These are phyloP conservation scores for Eolophus roseicapilla DNA, from an alignment of 2,113 vertebrate genomes.

Conservation along the genomic window DNA sequence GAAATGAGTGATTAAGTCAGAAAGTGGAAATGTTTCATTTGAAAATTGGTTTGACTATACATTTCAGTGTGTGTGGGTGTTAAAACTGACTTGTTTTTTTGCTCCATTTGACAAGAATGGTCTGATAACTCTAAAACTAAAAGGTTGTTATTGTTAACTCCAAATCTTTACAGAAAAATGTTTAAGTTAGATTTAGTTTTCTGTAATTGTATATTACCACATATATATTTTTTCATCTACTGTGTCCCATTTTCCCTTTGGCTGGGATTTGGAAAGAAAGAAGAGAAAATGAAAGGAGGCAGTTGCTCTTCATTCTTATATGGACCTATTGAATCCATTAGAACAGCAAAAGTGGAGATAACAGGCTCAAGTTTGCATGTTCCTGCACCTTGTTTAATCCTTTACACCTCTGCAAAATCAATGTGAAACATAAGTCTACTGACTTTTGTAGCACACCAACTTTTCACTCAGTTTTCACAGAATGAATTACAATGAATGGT, in stretches of 20 bases:
- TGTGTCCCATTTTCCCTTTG: neutral
- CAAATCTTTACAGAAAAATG: neutral
- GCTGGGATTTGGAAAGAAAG: neutral
- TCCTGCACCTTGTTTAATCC: neutral
- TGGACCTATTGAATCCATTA: neutral
- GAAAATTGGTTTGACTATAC: neutral
- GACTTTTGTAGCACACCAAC: neutral
- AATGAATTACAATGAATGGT: neutral
- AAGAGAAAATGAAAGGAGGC: neutral
- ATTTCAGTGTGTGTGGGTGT: rapidly evolving
- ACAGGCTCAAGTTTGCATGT: neutral
- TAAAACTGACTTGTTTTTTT: neutral
- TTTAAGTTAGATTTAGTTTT: neutral
- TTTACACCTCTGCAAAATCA: neutral
- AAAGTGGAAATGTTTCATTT: neutral
- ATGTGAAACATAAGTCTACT: neutral
- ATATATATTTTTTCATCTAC: neutral
- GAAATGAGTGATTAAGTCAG: neutral
- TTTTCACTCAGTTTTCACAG: neutral
- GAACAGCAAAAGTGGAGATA: neutral
- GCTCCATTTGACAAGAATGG: neutral
- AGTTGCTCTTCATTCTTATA: neutral
- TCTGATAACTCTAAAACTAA: neutral
- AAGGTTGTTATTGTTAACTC: neutral
- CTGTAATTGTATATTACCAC: neutral